These are phyloP conservation scores for Sparus aurata DNA, from an alignment of 2,797 vertebrate species.

Conservation along the genomic window DNA sequence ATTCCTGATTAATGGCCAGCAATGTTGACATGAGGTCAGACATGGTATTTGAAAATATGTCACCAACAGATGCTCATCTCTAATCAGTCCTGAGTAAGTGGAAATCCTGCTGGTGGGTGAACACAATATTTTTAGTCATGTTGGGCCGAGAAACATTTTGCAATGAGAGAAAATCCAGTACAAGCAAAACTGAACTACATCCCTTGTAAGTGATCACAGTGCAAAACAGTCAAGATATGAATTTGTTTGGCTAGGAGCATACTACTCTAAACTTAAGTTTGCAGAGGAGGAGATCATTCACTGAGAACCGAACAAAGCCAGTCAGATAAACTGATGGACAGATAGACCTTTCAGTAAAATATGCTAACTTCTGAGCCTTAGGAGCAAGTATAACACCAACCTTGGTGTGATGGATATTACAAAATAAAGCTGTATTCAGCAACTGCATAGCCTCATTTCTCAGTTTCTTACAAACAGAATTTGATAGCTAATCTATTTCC, in stretches of 20 bases:
- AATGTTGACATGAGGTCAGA: conserved; percentile 14
- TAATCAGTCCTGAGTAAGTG: not conserved
- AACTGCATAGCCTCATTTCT: not conserved
- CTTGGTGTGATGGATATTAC: conserved; percentile 10
- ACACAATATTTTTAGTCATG: not conserved
- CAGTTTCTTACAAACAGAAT: not conserved
- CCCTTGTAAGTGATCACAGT: not conserved
- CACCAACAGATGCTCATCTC: not conserved
- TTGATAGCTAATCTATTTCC: conserved; percentile 10
- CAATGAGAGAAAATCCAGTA: not conserved
- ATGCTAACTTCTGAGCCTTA: not conserved
- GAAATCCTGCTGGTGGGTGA: conserved; percentile 9
- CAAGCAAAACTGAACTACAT: not conserved
- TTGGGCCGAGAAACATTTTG: not conserved
- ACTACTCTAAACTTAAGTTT: not conserved
- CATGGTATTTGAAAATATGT: not conserved
- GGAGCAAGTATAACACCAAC: not conserved
- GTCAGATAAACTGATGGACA: not conserved
- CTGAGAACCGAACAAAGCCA: not conserved
- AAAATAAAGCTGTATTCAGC: conserved; percentile 12
- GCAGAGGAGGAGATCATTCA: not conserved
- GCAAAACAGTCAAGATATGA: not conserved
- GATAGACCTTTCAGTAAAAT: not conserved
- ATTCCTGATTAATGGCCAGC: conserved; percentile 1
- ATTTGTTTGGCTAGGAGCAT: not conserved